Evolutionary conservation across 2,888 invertebrate species (phyloP).

Genomic region (Pyrrhopygopsis socrates): DNA sequence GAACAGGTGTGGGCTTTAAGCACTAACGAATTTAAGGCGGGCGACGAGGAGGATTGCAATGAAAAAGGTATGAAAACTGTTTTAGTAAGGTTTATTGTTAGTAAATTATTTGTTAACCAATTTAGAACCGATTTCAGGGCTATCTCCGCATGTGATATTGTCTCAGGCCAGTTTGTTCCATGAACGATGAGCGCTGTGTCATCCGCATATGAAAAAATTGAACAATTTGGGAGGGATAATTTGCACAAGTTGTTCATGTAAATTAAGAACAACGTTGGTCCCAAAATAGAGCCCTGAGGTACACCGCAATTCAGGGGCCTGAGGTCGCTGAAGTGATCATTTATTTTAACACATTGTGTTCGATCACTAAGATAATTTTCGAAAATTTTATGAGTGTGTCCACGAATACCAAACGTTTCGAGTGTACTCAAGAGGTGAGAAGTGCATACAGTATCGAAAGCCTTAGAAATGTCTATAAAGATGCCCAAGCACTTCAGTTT

Average conservation of each 20-base stretch:
- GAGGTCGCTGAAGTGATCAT: not conserved
- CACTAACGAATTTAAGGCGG: not conserved
- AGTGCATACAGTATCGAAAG: slow-evolving; percentile 51
- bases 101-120: not conserved
- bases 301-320: not conserved
- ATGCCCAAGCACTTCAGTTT: slow-evolving; percentile 29
- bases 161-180: not conserved
- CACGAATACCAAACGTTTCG: not conserved
- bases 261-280: not conserved
- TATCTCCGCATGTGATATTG: not conserved
- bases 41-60: not conserved
- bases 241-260: not conserved
- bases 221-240: not conserved
- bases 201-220: not conserved
- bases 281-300: not conserved
- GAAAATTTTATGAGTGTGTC: not conserved
- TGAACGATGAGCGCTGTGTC: not conserved
- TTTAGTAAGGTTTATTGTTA: not conserved
- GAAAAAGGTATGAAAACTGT: not conserved
- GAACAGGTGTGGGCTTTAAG: not conserved
- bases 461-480: slow-evolving; percentile 53
- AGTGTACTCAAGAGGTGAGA: not conserved
- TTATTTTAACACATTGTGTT: not conserved
- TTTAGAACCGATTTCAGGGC: not conserved
- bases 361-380: not conserved